Base-by-base conservation (phyloP, 2,113 vertebrate genomes). In the Microcebus griseorufus region DNA sequence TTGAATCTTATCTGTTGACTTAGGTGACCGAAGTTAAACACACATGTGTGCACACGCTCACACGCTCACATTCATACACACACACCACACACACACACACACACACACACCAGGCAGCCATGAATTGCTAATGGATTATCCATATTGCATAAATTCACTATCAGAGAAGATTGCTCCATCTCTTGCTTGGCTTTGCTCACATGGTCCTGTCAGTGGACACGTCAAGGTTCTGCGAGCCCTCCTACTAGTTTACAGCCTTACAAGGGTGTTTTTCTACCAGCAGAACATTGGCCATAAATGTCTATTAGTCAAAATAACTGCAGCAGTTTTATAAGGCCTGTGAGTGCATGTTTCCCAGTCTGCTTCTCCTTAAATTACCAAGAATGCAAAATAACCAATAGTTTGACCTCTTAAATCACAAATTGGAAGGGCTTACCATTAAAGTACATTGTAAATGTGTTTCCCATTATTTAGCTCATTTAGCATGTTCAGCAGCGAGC, bases 401-500 rank as follows among this genome's bases (percentile, higher is more conserved):
- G 97, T 94, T 98, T 98, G 98, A 99, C 98, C 98, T 98, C 98
- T 98, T 98, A 99, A 99, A 98, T 99, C 98, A 98, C 97, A 98
- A 98, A 98, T 98, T 99, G 98, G 98, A 98, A 97, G 98, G 98
- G 88, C 94, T 98, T 97, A 97, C 98, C 97, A 97, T 98, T 98
- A 98, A 98, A 98, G 96, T 98, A 98, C 95, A 76, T 97, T 98
- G 97, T 98, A 98, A 99, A 98, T 98, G 98, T 99, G 98, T 99
- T 99, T 99, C 96, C 96, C 98, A 99, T 99, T 99, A 99, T 98
- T 99, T 98, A 98, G 98, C 95, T 99, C 96, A 98, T 99, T 99
- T 98, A 97, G 92, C 96, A 86, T 98, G 96, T 98, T 98, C 97
- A 97, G 97, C 98, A 98, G 94, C 85, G 95, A 98, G 94, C 39